A percentile compares a stretch with the other conserved stretches of the same genome.
These are phyloP conservation scores for Sphecodes monilicornis DNA, from an alignment of 2,888 invertebrate genomes.

Conservation along the genomic window DNA sequence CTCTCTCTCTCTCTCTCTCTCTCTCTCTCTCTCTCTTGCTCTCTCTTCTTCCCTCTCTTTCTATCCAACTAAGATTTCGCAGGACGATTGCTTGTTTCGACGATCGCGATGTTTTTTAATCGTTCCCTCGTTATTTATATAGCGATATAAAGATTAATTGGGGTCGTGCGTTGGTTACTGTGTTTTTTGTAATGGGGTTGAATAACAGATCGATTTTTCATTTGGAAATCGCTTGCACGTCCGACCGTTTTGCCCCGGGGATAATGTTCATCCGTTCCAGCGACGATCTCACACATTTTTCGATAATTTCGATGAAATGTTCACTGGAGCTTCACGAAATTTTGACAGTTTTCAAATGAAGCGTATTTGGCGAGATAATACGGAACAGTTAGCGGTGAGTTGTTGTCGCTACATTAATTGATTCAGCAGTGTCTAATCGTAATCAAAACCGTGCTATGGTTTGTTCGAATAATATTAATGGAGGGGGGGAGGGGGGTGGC, in stretches of 20 bases:
- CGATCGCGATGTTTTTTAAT: not conserved
- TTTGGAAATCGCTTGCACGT: not conserved
- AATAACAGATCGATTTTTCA: not conserved
- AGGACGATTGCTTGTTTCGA: not conserved
- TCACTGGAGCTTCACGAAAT: not conserved
- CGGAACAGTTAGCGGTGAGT: no score
- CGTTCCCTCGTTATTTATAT: not conserved
- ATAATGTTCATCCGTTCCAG: not conserved
- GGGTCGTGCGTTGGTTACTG: not conserved
- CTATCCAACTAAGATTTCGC: not conserved
- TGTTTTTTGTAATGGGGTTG: not conserved
- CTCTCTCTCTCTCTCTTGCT: not conserved
- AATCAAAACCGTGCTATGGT: no score
- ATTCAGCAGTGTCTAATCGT: no score
- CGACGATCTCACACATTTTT: not conserved
- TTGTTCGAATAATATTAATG: no score
- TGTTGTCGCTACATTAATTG: no score
- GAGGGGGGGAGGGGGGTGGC: no score
- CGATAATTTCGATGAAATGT: not conserved
- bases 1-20: not conserved
- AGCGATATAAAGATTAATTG: not conserved
- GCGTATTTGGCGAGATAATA: not conserved
- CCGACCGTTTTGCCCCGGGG: not conserved
- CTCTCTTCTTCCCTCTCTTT: not conserved
- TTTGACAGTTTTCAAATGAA: not conserved